Evolutionary conservation across 2,797 vertebrate genomes (phyloP).

Genomic region (Anguilla anguilla): DNA sequence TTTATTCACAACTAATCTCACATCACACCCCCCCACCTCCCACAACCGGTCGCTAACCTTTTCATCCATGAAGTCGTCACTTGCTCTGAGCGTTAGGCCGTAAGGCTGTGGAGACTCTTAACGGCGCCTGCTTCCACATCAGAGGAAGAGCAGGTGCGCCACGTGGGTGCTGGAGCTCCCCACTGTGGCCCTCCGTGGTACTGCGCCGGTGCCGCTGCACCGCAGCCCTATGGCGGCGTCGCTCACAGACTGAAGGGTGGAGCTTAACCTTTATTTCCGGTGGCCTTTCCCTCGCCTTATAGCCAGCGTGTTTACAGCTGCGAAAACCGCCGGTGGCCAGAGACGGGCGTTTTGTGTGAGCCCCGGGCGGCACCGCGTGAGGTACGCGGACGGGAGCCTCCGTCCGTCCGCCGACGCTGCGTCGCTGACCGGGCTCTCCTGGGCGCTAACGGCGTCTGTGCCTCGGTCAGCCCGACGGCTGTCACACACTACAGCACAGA

Average conservation of each 20-base stretch:
- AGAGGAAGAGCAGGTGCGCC: not conserved
- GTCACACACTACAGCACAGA: not conserved
- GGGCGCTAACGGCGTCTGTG: not conserved
- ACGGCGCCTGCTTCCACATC: not conserved
- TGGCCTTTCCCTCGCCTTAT: constrained; percentile 25
- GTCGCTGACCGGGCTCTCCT: not conserved
- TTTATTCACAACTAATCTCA: not conserved
- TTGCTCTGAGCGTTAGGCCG: not conserved
- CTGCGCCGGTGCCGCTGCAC: not conserved
- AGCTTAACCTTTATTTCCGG: not conserved
- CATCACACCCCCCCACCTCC: not conserved
- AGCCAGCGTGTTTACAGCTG: not conserved
- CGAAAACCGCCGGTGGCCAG: not conserved
- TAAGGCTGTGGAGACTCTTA: not conserved
- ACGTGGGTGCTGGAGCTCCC: not conserved
- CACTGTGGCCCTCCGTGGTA: not conserved
- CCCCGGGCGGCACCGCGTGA: not conserved
- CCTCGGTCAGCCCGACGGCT: not conserved
- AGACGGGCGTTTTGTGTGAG: not conserved
- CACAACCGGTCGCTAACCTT: constrained; percentile 5
- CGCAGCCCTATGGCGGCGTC: not conserved
- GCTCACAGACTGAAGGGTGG: not conserved
- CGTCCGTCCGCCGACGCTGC: not conserved
- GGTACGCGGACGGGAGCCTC: too few relatives aligned
- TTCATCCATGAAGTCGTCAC: not conserved